Percentiles rank a stretch among this genome's conserved stretches.
Evolutionary conservation across 2,888 invertebrate species (phyloP).

Genomic region (Tetranychus piercei): DNA sequence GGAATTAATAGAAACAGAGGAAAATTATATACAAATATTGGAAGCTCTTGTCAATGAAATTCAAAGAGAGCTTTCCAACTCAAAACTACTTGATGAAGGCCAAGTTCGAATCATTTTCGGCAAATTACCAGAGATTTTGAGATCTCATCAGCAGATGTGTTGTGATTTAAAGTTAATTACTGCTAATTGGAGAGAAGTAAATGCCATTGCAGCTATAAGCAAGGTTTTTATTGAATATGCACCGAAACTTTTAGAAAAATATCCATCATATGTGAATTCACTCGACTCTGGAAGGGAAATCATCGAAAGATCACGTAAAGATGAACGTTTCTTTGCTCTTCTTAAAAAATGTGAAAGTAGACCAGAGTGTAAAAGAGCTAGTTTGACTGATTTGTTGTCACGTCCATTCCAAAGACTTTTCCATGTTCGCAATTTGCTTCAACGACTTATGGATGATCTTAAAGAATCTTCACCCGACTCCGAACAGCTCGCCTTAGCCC

Average conservation of each 20-base stretch:
- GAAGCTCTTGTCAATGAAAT: slow-evolving; percentile 59
- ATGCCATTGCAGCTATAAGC: slow-evolving; percentile 45
- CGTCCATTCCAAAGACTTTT: slow-evolving; percentile 93
- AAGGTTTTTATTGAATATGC: slow-evolving; percentile 35
- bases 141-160: slow-evolving; percentile 61
- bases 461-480: slow-evolving; percentile 71
- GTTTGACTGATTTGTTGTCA: slow-evolving; percentile 83
- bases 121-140: slow-evolving; percentile 79
- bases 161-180: slow-evolving; percentile 43
- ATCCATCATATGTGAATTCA: slow-evolving; percentile 94
- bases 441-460: slow-evolving; percentile 82
- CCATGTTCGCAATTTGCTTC: slow-evolving; percentile 78
- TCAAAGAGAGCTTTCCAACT: neutral
- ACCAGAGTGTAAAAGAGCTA: slow-evolving; percentile 89
- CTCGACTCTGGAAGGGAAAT: slow-evolving; percentile 92
- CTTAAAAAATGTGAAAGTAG: slow-evolving; percentile 50
- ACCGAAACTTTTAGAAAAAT: slow-evolving; percentile 55
- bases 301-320: slow-evolving; percentile 69
- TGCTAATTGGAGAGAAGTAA: slow-evolving; percentile 57
- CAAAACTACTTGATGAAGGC: slow-evolving; percentile 60
- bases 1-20: slow-evolving; percentile 87
- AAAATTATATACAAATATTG: slow-evolving; percentile 87
- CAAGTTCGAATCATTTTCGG: slow-evolving; percentile 89
- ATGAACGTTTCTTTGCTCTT: slow-evolving; percentile 92
- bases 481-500: slow-evolving; percentile 58